Percentiles rank a stretch among this genome's conserved stretches.
These are phyloP conservation scores for Parazoanthus darwini DNA, from an alignment of 92 coral and sea anemone species.

Conservation along the genomic window DNA sequence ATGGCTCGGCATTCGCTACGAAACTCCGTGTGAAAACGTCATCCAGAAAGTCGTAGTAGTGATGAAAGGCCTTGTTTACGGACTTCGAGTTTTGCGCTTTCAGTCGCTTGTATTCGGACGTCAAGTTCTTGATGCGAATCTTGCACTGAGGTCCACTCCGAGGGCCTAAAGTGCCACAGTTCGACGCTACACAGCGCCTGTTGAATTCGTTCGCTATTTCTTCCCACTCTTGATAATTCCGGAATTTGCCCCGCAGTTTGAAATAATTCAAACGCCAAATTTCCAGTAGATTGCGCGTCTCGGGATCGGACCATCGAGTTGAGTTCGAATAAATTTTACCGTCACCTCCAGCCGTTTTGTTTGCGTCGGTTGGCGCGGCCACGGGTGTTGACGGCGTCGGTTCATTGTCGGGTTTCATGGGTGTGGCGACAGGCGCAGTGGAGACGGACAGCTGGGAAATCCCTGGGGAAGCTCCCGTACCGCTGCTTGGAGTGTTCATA, in stretches of 20 bases:
- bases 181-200: conserved; percentile 60
- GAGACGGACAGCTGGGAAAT: conserved; percentile 40
- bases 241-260: conserved; percentile 65
- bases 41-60: conserved; percentile 69
- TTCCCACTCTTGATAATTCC: conserved; percentile 89
- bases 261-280: conserved; percentile 78
- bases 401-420: not conserved
- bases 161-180: conserved; percentile 72
- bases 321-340: conserved; percentile 58
- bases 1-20: conserved; percentile 6
- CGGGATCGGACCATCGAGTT: conserved; percentile 80
- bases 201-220: conserved; percentile 76
- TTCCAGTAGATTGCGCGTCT: conserved; percentile 70
- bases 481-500: conserved; percentile 30
- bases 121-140: conserved; percentile 77
- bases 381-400: conserved; percentile 16
- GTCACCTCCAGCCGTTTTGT: conserved; percentile 37
- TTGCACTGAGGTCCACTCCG: conserved; percentile 89
- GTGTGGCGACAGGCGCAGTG: conserved; percentile 6
- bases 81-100: conserved; percentile 64
- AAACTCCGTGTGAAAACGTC: conserved; percentile 46
- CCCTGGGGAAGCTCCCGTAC: conserved; percentile 18
- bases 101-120: conserved; percentile 78
- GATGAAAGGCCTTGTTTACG: conserved; percentile 54
- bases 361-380: not conserved